These are phyloP conservation scores for Meandrusa payeni DNA, from an alignment of 2,888 invertebrate genomes.

Conservation along the genomic window DNA sequence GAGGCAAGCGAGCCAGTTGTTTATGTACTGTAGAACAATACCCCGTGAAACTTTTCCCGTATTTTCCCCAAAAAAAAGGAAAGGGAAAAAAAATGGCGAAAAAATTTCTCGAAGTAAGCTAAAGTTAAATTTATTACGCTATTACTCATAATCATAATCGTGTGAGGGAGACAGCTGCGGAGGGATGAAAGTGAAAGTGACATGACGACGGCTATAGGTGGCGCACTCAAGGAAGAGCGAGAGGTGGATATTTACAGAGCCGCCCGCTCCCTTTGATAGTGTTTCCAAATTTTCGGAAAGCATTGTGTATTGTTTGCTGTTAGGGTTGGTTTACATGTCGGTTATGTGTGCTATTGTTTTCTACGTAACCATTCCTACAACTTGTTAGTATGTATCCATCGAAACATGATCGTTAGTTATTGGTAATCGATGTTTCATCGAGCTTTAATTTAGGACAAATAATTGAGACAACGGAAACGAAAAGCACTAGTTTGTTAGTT, in stretches of 20 bases:
- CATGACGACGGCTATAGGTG: slow-evolving; percentile 34
- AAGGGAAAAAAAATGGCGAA: slow-evolving; percentile 29
- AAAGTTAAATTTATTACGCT: slow-evolving; percentile 44
- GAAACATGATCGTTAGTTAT: too few species aligned
- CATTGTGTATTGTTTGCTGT: slow-evolving; percentile 60
- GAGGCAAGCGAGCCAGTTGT: slow-evolving; percentile 31
- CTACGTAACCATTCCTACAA: too few species aligned
- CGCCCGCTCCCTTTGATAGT: slow-evolving; percentile 73
- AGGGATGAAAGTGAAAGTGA: slow-evolving; percentile 31
- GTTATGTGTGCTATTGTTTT: too few species aligned
- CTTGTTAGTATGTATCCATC: too few species aligned
- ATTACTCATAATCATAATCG: slow-evolving; percentile 62
- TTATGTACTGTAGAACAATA: slow-evolving; percentile 28
- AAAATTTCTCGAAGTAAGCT: slow-evolving; percentile 37
- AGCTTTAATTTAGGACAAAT: too few species aligned
- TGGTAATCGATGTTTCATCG: too few species aligned
- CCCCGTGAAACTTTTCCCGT: slow-evolving; percentile 37
- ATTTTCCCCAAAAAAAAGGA: slow-evolving; percentile 32
- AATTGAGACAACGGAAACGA: too few species aligned
- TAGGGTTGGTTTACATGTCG: slow-evolving; percentile 51
- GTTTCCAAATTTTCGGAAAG: slow-evolving; percentile 80
- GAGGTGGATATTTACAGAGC: slow-evolving; percentile 60
- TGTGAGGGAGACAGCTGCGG: slow-evolving; percentile 37
- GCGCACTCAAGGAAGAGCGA: slow-evolving; percentile 35
- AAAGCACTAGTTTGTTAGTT: too few species aligned